Conservation (phyloP, 2,888 invertebrate genomes). For the Apamea epomidion region DNA sequence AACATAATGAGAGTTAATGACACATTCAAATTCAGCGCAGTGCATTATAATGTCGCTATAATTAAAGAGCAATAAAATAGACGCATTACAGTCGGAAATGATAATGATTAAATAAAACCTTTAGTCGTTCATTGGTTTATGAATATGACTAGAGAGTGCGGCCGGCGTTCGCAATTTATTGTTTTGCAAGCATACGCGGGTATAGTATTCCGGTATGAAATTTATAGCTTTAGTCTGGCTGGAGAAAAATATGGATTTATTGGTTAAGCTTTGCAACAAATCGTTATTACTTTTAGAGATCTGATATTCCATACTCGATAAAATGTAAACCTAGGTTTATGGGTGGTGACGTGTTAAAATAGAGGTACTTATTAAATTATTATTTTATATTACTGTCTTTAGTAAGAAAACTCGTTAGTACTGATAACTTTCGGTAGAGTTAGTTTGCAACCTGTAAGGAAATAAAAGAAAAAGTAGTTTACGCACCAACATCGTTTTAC, state of each 20-base stretch:
- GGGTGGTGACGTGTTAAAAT: constrained; percentile 14
- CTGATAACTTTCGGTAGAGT: background rate
- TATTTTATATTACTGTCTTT: background rate
- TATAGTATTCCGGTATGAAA: constrained; percentile 80
- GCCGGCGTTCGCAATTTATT: constrained; percentile 83
- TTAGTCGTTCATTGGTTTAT: constrained; percentile 72
- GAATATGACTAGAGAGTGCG: constrained; percentile 76
- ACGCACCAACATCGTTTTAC: background rate
- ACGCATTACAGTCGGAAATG: constrained; percentile 38
- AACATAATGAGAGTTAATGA: constrained; percentile 32
- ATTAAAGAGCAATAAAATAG: constrained; percentile 50
- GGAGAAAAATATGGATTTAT: constrained; percentile 86
- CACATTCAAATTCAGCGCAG: constrained; percentile 26
- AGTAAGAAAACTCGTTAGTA: background rate
- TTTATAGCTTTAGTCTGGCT: constrained; percentile 82
- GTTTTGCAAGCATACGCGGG: constrained; percentile 83
- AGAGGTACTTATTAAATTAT: background rate
- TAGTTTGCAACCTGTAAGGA: background rate
- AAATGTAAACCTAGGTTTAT: constrained; percentile 56
- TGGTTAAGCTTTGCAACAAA: constrained; percentile 78
- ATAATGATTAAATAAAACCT: constrained; percentile 75
- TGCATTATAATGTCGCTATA: constrained; percentile 30
- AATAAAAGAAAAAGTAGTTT: background rate
- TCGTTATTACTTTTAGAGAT: constrained; percentile 77
- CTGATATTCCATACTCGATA: constrained; percentile 66